phyloP scores from a whole-genome alignment of 1,140 invertebrate genomes.

The Nasonia giraulti region DNA sequence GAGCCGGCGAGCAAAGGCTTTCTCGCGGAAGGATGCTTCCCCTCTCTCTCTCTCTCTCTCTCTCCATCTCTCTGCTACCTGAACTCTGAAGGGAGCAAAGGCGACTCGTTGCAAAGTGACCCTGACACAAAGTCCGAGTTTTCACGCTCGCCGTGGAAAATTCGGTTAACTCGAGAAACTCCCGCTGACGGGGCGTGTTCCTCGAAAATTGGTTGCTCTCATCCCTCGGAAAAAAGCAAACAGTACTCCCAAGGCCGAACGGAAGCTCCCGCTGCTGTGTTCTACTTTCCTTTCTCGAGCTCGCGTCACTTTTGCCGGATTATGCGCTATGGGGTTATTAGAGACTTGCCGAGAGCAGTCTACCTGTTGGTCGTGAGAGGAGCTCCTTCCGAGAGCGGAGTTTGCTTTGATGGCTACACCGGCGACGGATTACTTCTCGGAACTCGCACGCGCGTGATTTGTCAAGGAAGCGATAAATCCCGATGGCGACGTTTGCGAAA shows the following conservation, averaged over 20 bases:
- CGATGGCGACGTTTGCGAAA: constrained; percentile 36
- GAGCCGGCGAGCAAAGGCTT: background rate
- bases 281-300: constrained; percentile 22
- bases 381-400: too few relatives aligned
- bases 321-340: background rate
- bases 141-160: constrained; percentile 40
- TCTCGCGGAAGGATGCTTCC: constrained; percentile 31
- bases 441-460: constrained; percentile 29
- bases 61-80: constrained; percentile 10
- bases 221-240: constrained; percentile 27
- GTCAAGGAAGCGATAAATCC: constrained; percentile 36
- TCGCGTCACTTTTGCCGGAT: constrained; percentile 1
- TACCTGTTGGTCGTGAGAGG: constrained; percentile 22
- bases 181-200: constrained; percentile 13
- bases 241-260: constrained; percentile 10
- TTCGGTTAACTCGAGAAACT: constrained; percentile 17
- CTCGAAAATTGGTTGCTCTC: constrained; percentile 4
- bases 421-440: constrained; percentile 19
- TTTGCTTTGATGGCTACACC: too few relatives aligned
- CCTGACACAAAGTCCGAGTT: constrained; percentile 49
- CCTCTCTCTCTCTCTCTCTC: too few relatives aligned
- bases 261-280: constrained; percentile 4
- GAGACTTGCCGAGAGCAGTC: background rate
- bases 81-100: background rate
- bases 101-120: background rate